A percentile compares a stretch with the other conserved stretches of the same genome.
phyloP scores from a whole-genome alignment of 2,888 invertebrate genomes.

The Eupithecia inturbata region DNA sequence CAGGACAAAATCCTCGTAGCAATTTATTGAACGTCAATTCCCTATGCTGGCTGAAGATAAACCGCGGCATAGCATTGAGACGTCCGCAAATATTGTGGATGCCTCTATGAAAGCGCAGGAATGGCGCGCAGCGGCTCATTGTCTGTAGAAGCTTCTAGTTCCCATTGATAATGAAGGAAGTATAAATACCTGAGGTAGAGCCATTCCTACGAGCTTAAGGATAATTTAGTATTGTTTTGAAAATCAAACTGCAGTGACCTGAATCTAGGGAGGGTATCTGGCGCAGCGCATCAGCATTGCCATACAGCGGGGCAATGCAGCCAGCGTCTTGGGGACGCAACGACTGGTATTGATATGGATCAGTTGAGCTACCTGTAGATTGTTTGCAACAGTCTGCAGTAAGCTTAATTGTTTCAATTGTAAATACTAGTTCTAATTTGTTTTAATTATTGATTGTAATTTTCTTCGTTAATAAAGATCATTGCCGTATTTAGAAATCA shows the following conservation, averaged over 20 bases:
- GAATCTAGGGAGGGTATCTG: too few species aligned
- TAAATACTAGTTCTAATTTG: too few species aligned
- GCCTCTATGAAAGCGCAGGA: conserved; percentile 9
- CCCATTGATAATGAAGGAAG: not conserved
- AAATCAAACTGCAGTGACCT: not conserved
- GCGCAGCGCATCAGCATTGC: too few species aligned
- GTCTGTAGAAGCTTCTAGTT: conserved; percentile 12
- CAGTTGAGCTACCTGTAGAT: too few species aligned
- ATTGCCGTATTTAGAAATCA: too few species aligned
- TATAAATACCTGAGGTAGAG: not conserved
- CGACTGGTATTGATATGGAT: too few species aligned
- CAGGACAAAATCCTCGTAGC: conserved; percentile 9
- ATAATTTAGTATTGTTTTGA: not conserved
- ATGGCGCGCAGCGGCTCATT: conserved; percentile 20
- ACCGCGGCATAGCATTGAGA: conserved; percentile 29
- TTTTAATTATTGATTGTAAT: too few species aligned
- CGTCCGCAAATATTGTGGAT: conserved; percentile 36
- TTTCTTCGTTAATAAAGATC: too few species aligned
- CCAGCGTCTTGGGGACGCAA: too few species aligned
- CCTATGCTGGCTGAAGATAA: conserved; percentile 22
- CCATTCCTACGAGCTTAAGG: not conserved
- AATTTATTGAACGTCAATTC: conserved; percentile 21
- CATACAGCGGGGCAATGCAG: too few species aligned
- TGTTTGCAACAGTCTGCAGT: too few species aligned
- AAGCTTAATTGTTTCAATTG: too few species aligned